Evolutionary conservation across 2,888 invertebrate genomes (phyloP).

Genomic region (Meliscaeva auricollis): DNA sequence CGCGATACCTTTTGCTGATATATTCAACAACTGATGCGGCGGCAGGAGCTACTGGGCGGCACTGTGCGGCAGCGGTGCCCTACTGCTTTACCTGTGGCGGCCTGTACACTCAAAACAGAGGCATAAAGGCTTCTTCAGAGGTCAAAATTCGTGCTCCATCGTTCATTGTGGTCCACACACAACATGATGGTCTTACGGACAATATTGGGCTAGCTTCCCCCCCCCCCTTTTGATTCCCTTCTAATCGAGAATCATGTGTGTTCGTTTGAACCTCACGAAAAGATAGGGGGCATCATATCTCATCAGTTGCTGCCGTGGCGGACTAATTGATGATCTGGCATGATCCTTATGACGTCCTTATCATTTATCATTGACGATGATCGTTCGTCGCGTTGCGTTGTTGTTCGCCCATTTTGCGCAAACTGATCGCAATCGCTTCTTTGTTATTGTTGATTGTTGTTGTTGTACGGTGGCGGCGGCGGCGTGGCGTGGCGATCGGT

Average conservation of each 20-base stretch:
- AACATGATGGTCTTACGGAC: conserved; percentile 20
- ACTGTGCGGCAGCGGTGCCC: neutral
- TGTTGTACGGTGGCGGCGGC: too few species aligned
- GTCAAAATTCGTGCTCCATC: conserved; percentile 49
- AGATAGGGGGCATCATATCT: conserved; percentile 42
- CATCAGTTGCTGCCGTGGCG: neutral
- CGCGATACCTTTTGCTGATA: conserved; percentile 53
- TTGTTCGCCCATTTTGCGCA: conserved; percentile 69
- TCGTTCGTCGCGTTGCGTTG: conserved; percentile 67
- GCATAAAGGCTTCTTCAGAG: conserved; percentile 45
- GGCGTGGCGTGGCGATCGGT: too few species aligned
- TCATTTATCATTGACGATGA: conserved; percentile 74
- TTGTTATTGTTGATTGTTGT: conserved; percentile 55
- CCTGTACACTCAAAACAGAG: neutral
- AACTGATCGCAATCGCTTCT: conserved; percentile 68
- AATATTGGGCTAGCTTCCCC: conserved; percentile 33
- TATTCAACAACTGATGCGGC: conserved; percentile 35
- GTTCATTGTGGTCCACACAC: conserved; percentile 22
- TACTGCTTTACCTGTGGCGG: too few species aligned
- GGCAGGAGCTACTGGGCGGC: conserved; percentile 22
- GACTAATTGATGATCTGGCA: conserved; percentile 72
- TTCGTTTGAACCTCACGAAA: conserved; percentile 47
- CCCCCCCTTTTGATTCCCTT: neutral
- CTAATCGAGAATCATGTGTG: conserved; percentile 60
- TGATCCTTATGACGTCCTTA: conserved; percentile 70